phyloP scores from a whole-genome alignment of 2,797 vertebrate species.

The Phataginus tricuspis region DNA sequence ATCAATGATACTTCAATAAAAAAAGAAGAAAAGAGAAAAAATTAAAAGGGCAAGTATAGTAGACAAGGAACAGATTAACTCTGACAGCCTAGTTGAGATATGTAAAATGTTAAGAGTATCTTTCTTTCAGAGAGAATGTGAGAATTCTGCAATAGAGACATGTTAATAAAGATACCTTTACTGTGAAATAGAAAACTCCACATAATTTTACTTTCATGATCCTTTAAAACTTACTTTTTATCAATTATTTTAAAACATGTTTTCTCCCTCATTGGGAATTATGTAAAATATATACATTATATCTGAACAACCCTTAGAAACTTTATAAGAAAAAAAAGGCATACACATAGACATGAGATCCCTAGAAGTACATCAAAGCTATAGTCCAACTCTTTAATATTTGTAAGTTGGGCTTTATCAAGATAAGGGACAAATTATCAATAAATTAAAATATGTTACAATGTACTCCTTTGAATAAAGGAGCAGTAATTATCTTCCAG shows the following conservation, averaged over 20 bases:
- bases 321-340: background rate
- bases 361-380: background rate
- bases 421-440: background rate
- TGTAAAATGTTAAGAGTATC: background rate
- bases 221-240: conserved; percentile 23
- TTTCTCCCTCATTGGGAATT: background rate
- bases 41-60: background rate
- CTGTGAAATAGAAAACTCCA: conserved; percentile 12
- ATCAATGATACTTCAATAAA: too few species aligned
- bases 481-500: background rate
- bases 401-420: background rate
- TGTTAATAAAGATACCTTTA: background rate
- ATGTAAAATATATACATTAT: background rate
- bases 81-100: background rate
- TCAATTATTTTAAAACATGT: background rate
- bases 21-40: too few species aligned
- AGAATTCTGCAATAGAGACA: background rate
- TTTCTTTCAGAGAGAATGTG: background rate
- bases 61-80: background rate
- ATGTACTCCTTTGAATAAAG: background rate
- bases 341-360: background rate
- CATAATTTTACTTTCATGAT: background rate
- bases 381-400: background rate
- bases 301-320: background rate
- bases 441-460: background rate